A percentile compares a stretch with the other conserved stretches of the same genome.
Conservation (phyloP, 2,797 vertebrate species). For the Erethizon dorsatum region DNA sequence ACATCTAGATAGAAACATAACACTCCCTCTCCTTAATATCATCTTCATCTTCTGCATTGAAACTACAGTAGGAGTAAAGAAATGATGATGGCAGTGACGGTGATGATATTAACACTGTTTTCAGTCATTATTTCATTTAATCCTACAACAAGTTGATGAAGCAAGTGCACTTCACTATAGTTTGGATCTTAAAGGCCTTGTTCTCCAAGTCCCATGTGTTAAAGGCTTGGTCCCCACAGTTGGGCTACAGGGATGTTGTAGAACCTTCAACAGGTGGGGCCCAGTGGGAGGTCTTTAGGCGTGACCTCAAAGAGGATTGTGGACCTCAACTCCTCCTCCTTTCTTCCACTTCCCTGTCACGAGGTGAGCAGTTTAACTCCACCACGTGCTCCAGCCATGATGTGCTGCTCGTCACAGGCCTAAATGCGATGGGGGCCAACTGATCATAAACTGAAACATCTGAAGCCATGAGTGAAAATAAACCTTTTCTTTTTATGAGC, state of each 20-base stretch:
- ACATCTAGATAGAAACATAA: not conserved
- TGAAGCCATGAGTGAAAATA: not conserved
- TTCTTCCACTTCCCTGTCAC: not conserved
- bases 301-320: not conserved
- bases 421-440: not conserved
- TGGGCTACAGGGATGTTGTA: not conserved
- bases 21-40: not conserved
- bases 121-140: not conserved
- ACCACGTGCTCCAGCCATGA: not conserved
- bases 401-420: not conserved
- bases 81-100: not conserved
- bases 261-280: not conserved
- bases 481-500: not conserved
- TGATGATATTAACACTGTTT: not conserved
- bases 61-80: not conserved
- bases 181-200: not conserved
- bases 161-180: not conserved
- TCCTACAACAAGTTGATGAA: not conserved
- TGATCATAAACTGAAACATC: not conserved
- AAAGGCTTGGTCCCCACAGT: not conserved
- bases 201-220: not conserved
- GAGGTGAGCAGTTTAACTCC: too few relatives aligned
- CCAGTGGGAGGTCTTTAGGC: too few relatives aligned
- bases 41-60: not conserved
- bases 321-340: too few relatives aligned